Conservation (phyloP, 2,113 vertebrate genomes). For the Morone chrysops region DNA sequence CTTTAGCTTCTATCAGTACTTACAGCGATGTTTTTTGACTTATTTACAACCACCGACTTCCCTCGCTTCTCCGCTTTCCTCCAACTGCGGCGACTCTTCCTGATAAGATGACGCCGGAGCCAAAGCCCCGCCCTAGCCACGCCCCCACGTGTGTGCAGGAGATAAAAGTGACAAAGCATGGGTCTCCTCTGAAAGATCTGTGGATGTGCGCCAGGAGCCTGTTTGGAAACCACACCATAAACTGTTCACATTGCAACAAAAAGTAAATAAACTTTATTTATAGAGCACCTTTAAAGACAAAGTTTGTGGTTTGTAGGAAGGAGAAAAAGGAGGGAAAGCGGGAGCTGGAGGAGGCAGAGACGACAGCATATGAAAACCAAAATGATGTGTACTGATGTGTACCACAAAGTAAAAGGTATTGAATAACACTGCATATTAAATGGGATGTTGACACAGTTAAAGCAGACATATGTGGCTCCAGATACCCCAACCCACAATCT, state of each 20-base stretch:
- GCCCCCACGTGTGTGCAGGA: slow-evolving; percentile 47
- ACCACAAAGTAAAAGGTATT: no score
- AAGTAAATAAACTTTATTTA: not conserved
- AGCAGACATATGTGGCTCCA: no score
- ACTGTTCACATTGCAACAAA: not conserved
- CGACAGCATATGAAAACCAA: no score
- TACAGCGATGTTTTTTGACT: not conserved
- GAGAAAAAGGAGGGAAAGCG: not conserved
- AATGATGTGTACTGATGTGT: no score
- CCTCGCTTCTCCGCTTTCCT: not conserved
- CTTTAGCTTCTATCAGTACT: fast-evolving
- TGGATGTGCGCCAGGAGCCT: no score
- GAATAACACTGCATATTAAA: no score
- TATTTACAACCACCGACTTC: not conserved
- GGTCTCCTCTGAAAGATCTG: not conserved
- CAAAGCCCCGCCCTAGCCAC: slow-evolving; percentile 57
- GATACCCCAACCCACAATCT: no score
- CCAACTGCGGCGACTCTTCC: slow-evolving; percentile 47
- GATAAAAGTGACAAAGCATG: slow-evolving; percentile 49
- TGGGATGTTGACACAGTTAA: no score
- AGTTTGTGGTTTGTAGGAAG: not conserved
- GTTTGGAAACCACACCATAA: not conserved
- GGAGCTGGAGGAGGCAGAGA: no score
- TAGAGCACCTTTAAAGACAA: not conserved
- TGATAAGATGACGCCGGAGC: slow-evolving; percentile 63